Conservation (phyloP, 2,797 vertebrate genomes). For the Apodemus agrarius region DNA sequence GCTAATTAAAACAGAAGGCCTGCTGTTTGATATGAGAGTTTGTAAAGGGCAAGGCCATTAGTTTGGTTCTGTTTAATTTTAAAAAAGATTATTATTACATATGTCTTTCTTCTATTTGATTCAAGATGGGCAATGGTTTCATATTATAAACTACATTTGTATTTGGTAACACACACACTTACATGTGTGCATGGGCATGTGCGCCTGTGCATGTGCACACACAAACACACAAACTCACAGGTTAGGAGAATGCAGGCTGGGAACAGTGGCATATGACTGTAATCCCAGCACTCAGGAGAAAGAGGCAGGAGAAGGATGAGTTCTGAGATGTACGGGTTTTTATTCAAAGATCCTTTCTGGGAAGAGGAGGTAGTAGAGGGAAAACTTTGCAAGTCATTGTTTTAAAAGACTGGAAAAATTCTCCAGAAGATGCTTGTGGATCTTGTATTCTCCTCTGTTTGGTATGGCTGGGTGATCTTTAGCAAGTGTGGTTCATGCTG, state of each 20-base stretch:
- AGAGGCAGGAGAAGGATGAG: not conserved
- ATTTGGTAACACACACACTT: too few relatives aligned
- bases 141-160: not conserved
- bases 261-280: not conserved
- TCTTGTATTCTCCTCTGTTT: not conserved
- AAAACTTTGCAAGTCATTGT: constrained; percentile 7
- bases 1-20: not conserved
- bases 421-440: not conserved
- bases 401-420: not conserved
- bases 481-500: not conserved
- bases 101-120: not conserved
- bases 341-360: not conserved
- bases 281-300: not conserved
- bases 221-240: not conserved
- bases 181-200: too few relatives aligned
- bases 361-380: not conserved
- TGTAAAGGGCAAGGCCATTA: not conserved
- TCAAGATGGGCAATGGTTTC: not conserved
- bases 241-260: not conserved
- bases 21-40: not conserved
- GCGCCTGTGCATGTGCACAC: not conserved
- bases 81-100: not conserved
- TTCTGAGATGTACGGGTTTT: not conserved
- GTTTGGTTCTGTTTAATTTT: constrained; percentile 16
- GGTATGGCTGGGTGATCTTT: not conserved